phyloP scores from a whole-genome alignment of 2,888 invertebrate species.

The Cheilosia impressa region DNA sequence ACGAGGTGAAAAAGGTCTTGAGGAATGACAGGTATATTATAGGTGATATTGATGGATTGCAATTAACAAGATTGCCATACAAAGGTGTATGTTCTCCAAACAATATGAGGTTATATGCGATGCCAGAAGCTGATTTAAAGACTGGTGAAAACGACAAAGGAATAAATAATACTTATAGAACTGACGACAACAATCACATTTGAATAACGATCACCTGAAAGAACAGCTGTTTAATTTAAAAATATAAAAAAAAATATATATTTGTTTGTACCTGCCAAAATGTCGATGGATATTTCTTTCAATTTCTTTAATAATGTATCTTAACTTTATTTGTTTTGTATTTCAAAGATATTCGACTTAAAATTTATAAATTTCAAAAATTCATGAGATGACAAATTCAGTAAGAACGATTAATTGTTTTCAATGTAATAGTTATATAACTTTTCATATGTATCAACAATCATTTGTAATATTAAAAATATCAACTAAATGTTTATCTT shows the following conservation, averaged over 20 bases:
- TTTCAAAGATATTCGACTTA: slow-evolving; percentile 7
- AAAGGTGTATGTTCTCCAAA: slow-evolving; percentile 19
- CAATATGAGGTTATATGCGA: slow-evolving; percentile 17
- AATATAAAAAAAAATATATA: background rate
- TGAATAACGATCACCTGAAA: slow-evolving; percentile 6
- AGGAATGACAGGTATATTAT: slow-evolving; percentile 76
- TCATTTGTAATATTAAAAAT: slow-evolving; percentile 10
- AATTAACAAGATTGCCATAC: slow-evolving; percentile 28
- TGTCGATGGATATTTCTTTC: slow-evolving; percentile 19
- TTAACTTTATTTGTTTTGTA: slow-evolving; percentile 15
- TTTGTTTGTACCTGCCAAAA: slow-evolving; percentile 15
- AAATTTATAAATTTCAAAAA: slow-evolving; percentile 6
- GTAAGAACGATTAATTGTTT: slow-evolving; percentile 9
- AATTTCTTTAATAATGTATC: slow-evolving; percentile 9
- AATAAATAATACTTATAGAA: slow-evolving; percentile 29
- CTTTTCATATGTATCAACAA: slow-evolving; percentile 9
- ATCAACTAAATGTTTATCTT: slow-evolving; percentile 10
- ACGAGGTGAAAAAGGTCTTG: slow-evolving; percentile 76
- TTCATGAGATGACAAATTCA: slow-evolving; percentile 15
- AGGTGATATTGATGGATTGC: slow-evolving; percentile 48
- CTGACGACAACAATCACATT: slow-evolving; percentile 14
- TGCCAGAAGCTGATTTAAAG: background rate
- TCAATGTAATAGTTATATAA: slow-evolving; percentile 17
- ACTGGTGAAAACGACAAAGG: slow-evolving; percentile 9
- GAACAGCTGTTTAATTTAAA: slow-evolving; percentile 2